Conservation (phyloP, 2,797 vertebrate species). For the Aythya fuligula region DNA sequence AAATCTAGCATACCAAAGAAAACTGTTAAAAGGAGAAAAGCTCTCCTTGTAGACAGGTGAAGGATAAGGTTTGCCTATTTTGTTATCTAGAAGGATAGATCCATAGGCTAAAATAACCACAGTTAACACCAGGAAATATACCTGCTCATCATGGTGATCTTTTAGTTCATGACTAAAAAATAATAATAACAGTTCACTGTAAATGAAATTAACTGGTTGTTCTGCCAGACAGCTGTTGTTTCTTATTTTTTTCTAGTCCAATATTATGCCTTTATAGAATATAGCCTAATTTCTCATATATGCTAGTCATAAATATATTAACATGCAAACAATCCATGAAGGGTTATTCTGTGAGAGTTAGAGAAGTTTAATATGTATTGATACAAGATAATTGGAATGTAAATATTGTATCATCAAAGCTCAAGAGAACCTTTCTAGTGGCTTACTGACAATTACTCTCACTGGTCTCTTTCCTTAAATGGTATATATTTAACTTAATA, state of each 20-base stretch:
- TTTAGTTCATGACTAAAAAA: not conserved
- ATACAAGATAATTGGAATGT: slow-evolving; percentile 3
- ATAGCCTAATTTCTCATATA: not conserved
- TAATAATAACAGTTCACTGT: not conserved
- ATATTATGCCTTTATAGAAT: not conserved
- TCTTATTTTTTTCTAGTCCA: not conserved
- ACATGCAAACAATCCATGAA: not conserved
- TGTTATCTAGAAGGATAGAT: not conserved
- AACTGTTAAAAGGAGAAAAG: not conserved
- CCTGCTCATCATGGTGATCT: not conserved
- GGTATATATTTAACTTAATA: not conserved
- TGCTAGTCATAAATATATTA: not conserved
- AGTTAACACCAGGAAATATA: not conserved
- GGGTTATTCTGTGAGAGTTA: slow-evolving; percentile 1
- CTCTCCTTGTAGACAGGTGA: not conserved
- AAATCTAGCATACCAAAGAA: not conserved
- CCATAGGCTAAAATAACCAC: not conserved
- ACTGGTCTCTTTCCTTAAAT: not conserved
- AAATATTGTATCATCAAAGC: not conserved
- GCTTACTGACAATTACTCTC: not conserved
- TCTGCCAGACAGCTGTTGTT: not conserved
- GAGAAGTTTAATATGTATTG: slow-evolving; percentile 35
- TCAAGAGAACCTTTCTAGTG: not conserved
- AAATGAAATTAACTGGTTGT: not conserved
- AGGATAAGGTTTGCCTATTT: not conserved